Base-by-base conservation (phyloP, 1,140 invertebrate species). In the Saccostrea cuccullata region DNA sequence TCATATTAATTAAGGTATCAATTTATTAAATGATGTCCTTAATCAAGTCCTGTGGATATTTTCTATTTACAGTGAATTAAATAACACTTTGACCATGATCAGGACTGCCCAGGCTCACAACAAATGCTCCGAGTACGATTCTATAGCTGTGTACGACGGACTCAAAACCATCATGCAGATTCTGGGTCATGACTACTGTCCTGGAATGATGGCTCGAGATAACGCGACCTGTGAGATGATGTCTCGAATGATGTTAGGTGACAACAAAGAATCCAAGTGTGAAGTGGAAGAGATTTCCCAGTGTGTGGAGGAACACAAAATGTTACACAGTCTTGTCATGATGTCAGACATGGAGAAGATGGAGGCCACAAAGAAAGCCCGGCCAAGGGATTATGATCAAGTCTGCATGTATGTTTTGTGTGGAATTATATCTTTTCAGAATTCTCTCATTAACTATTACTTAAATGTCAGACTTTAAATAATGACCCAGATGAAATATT, bases 101-200 rank as follows among this genome's bases (percentile, higher is more conserved):
- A 83, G 70, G 36, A 40, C 26, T 26, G 87, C 87, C 9, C n/a
- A 20, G 26, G 20, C 83, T 26, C 60, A 88, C 20, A 85, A 85
- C 2, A 88, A 56, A 20, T 88, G 87, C 56, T 70, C 58, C 20
- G 87, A 88, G 23, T 88, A 88, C 23, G 87, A 88, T 23, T 73
- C 60, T n/a, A 40, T 85, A 9, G 47, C 60, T 11, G 60, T 83
- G 0, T 88, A 85, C 26, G 70, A 88, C 36, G 87, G 87, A 26
- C 15, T 88, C 8, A 84, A 85, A 12, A 30, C 83, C 2, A 77
- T 88, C 23, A 70, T 85, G 64, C 82, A 88, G 26, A 85, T 36
- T 9, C 2, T 88, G 4, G 87, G 87, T 5, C 26, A 58, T 15
- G 82, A 85, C 55, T 88, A 88, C n/a, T 88, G 87, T 58, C 87